phyloP scores from a whole-genome alignment of 2,113 vertebrate species.

The Amia ocellicauda region DNA sequence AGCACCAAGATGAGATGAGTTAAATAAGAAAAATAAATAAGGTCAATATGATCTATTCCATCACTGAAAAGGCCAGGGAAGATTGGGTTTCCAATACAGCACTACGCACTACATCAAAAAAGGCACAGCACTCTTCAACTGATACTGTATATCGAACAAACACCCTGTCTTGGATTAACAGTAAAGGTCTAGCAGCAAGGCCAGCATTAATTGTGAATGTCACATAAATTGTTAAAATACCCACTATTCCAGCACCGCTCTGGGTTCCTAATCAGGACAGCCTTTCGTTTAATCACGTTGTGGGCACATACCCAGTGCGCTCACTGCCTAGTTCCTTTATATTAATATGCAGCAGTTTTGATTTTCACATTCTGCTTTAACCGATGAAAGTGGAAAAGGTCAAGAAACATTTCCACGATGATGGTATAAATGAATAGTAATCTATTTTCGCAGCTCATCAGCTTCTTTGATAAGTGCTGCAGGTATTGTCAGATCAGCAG shows the following conservation, averaged over 20 bases:
- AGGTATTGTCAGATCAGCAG: conserved; percentile 78
- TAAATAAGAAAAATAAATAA: too few relatives aligned
- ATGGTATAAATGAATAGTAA: conserved; percentile 79
- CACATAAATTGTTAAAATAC: too few relatives aligned
- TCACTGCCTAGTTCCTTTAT: background rate
- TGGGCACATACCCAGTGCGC: background rate
- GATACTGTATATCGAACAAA: too few relatives aligned
- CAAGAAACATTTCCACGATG: conserved; percentile 76
- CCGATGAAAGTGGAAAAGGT: conserved; percentile 70
- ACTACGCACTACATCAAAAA: too few relatives aligned
- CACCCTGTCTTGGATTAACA: background rate
- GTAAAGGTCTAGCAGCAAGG: background rate
- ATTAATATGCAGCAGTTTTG: conserved; percentile 9
- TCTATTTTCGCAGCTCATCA: conserved; percentile 82
- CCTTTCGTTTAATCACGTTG: background rate
- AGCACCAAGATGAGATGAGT: background rate
- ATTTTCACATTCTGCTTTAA: background rate
- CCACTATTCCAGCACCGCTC: background rate
- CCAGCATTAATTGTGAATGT: too few relatives aligned
- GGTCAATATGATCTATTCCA: too few relatives aligned
- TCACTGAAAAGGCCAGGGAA: too few relatives aligned
- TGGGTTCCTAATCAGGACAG: background rate
- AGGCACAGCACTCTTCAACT: too few relatives aligned
- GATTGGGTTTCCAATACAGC: too few relatives aligned
- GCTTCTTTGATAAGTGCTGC: conserved; percentile 77